phyloP scores from a whole-genome alignment of 2,888 invertebrate species.

The Oscheius sp. region DNA sequence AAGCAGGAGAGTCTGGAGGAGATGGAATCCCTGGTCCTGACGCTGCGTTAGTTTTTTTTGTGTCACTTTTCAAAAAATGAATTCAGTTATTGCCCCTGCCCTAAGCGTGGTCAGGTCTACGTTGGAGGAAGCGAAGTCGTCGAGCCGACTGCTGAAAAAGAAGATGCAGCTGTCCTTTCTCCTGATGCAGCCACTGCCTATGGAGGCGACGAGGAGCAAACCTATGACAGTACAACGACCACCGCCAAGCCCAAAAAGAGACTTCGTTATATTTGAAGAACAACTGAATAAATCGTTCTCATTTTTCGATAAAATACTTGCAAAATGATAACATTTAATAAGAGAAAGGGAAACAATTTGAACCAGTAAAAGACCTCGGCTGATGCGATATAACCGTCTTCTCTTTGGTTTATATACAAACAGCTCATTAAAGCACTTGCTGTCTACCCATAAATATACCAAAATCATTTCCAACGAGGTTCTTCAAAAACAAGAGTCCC shows the following conservation, averaged over 20 bases:
- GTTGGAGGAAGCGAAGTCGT: neutral
- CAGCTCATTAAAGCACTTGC: neutral
- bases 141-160: neutral
- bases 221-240: slow-evolving; percentile 13
- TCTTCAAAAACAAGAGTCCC: slow-evolving; percentile 53
- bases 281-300: neutral
- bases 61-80: too few relatives aligned
- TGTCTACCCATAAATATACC: neutral
- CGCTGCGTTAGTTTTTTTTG: too few relatives aligned
- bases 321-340: neutral
- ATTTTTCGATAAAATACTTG: neutral
- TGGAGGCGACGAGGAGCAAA: slow-evolving; percentile 1
- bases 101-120: slow-evolving; percentile 37
- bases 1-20: slow-evolving; percentile 45
- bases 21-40: slow-evolving; percentile 46
- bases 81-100: too few relatives aligned
- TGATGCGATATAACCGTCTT: neutral
- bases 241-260: slow-evolving; percentile 12
- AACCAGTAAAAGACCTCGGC: neutral
- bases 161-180: slow-evolving; percentile 5
- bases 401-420: neutral
- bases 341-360: neutral
- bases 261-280: slow-evolving; percentile 18
- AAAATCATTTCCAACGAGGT: slow-evolving; percentile 16
- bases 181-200: slow-evolving; percentile 2